A percentile compares a stretch with the other conserved stretches of the same genome.
These are phyloP conservation scores for Sebastes iracundus DNA, from an alignment of 2,797 vertebrate species.

Conservation along the genomic window DNA sequence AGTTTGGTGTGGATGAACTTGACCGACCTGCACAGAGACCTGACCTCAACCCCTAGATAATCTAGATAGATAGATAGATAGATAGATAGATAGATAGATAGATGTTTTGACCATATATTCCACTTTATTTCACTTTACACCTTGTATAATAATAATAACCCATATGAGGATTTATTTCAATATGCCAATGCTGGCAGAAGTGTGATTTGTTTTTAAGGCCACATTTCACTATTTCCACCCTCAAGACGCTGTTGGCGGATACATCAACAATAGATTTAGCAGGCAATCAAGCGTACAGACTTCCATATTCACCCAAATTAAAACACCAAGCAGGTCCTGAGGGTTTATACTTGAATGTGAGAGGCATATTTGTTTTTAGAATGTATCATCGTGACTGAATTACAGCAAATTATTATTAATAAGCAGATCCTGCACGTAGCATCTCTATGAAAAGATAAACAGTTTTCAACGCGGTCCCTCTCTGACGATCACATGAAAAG, in stretches of 20 bases:
- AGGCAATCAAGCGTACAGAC: constrained; percentile 22
- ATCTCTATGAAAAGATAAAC: constrained; percentile 63
- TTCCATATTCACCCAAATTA: constrained; percentile 44
- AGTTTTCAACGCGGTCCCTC: constrained; percentile 38
- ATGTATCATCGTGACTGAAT: constrained; percentile 52
- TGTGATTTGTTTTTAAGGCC: constrained; percentile 19
- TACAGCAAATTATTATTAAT: constrained; percentile 60
- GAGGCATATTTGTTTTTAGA: constrained; percentile 36
- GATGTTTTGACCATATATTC: background rate
- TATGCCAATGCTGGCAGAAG: background rate
- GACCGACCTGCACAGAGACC: too few relatives aligned
- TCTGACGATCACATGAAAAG: constrained; percentile 53
- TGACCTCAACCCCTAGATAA: too few relatives aligned
- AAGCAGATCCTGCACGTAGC: constrained; percentile 58
- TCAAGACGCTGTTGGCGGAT: constrained; percentile 12
- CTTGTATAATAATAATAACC: background rate
- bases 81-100: background rate
- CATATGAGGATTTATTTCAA: background rate
- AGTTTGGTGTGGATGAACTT: too few relatives aligned
- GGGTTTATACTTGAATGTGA: constrained; percentile 39
- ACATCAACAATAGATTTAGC: constrained; percentile 32
- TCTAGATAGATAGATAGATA: too few relatives aligned
- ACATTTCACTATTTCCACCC: background rate
- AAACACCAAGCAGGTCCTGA: constrained; percentile 27
- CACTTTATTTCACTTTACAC: background rate